A percentile compares a stretch with the other conserved stretches of the same genome.
These are phyloP conservation scores for Sipha flava DNA, from an alignment of 1,140 invertebrate genomes.

Conservation along the genomic window DNA sequence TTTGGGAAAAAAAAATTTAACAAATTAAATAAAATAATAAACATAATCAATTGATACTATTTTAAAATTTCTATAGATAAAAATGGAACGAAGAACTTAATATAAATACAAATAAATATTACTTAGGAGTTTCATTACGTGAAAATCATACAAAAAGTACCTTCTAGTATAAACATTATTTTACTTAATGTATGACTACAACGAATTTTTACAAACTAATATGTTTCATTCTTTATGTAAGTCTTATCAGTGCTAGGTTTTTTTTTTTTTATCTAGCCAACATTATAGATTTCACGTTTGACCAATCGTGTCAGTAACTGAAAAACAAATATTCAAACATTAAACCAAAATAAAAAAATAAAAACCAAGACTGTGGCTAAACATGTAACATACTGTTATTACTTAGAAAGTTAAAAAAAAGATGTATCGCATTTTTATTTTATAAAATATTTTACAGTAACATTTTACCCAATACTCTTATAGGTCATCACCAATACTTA, in stretches of 20 bases:
- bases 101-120: slow-evolving; percentile 24
- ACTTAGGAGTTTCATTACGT: not conserved
- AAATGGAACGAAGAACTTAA: slow-evolving; percentile 28
- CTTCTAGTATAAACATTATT: not conserved
- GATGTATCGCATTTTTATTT: no score
- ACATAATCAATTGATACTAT: not conserved
- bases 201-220: not conserved
- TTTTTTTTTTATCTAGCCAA: not conserved
- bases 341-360: not conserved
- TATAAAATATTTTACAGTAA: no score
- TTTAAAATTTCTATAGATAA: not conserved
- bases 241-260: slow-evolving; percentile 10
- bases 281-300: slow-evolving; percentile 4
- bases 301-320: slow-evolving; percentile 16
- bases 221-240: slow-evolving; percentile 1
- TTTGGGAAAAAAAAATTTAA: not conserved
- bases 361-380: not conserved
- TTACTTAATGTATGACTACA: not conserved
- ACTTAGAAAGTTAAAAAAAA: no score
- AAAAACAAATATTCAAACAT: not conserved
- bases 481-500: no score
- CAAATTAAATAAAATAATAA: slow-evolving; percentile 4
- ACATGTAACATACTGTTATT: no score
- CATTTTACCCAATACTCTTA: no score
- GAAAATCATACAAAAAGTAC: not conserved